Evolutionary conservation across 1,140 invertebrate genomes (phyloP).

Genomic region (Eriocheir sinensis): DNA sequence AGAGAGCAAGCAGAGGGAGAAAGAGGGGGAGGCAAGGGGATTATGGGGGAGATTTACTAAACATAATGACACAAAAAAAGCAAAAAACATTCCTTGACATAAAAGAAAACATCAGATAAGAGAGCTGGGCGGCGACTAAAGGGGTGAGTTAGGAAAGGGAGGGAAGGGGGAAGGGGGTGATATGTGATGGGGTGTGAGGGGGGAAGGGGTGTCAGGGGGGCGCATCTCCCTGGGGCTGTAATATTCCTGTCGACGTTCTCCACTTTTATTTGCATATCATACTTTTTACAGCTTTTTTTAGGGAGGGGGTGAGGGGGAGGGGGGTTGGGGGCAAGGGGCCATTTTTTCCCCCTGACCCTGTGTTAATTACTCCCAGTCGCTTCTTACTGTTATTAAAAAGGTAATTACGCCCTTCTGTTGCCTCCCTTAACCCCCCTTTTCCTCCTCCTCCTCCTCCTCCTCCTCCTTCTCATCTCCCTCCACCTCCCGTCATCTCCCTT

Average conservation of each 20-base stretch:
- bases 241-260: conserved; percentile 65
- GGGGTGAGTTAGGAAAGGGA: not conserved
- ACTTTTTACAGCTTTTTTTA: conserved; percentile 60
- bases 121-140: too few relatives aligned
- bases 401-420: conserved; percentile 58
- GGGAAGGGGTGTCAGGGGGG: conserved; percentile 27
- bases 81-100: not conserved
- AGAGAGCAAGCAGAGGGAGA: not conserved
- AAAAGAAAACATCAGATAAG: not conserved
- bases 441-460: not conserved
- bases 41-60: too few relatives aligned
- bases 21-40: not conserved
- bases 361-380: conserved; percentile 75
- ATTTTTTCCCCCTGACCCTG: conserved; percentile 61
- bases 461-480: not conserved
- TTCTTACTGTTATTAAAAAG: conserved; percentile 76
- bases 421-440: not conserved
- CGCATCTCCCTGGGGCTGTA: conserved; percentile 62
- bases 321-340: not conserved
- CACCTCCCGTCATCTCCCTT: not conserved
- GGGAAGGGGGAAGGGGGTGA: not conserved
- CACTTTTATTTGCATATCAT: conserved; percentile 74
- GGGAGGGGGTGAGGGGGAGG: not conserved
- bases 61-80: not conserved
- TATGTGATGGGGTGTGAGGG: not conserved